Percentiles rank a stretch among this genome's conserved stretches.
These are phyloP conservation scores for Grapholita molesta DNA, from an alignment of 1,140 invertebrate species.

Conservation along the genomic window DNA sequence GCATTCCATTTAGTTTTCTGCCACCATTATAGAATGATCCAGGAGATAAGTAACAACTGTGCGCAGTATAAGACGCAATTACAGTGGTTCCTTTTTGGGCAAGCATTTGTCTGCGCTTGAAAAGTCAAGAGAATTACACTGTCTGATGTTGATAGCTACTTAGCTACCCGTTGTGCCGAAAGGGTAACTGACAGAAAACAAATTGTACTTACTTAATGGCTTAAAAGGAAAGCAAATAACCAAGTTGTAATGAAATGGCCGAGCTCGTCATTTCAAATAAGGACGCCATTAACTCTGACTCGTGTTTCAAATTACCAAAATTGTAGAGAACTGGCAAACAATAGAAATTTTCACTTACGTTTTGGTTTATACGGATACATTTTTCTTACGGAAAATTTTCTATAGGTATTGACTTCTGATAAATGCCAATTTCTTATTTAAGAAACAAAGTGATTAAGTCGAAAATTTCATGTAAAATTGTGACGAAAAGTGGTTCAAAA, in stretches of 20 bases:
- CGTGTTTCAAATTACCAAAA: background rate
- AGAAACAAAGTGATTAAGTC: too few species aligned
- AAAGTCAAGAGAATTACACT: background rate
- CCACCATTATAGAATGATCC: background rate
- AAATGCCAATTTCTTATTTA: too few species aligned
- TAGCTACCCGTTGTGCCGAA: constrained; percentile 20
- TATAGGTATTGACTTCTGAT: too few species aligned
- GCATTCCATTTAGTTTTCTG: background rate
- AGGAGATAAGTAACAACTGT: background rate
- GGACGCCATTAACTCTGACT: background rate
- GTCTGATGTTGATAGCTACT: constrained; percentile 17
- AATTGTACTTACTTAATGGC: constrained; percentile 20
- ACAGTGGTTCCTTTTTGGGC: background rate
- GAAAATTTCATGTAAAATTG: too few species aligned
- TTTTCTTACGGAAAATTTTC: too few species aligned
- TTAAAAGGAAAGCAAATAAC: background rate
- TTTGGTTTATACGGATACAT: too few species aligned
- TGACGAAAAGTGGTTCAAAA: too few species aligned
- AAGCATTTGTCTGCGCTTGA: background rate
- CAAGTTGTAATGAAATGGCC: background rate
- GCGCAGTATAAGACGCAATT: background rate
- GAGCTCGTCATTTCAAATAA: background rate
- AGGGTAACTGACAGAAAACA: constrained; percentile 24
- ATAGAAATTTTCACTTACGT: too few species aligned
- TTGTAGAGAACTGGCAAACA: too few species aligned